These are phyloP conservation scores for Sympetrum striolatum DNA, from an alignment of 2,888 invertebrate species.

Conservation along the genomic window DNA sequence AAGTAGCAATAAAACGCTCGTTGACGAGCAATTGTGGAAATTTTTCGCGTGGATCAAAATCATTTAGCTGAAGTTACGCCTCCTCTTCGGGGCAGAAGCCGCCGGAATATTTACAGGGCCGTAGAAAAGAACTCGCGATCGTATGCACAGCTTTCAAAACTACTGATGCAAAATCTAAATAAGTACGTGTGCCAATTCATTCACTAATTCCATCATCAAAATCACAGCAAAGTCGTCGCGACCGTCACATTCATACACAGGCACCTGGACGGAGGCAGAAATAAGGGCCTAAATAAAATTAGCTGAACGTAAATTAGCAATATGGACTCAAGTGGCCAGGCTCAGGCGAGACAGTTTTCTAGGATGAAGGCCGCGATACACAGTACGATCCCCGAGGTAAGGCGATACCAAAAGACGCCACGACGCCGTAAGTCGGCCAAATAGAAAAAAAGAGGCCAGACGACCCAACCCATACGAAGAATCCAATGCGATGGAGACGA, in stretches of 20 bases:
- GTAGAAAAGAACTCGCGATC: neutral
- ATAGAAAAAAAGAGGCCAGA: neutral
- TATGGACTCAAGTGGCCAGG: neutral
- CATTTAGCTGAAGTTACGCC: too few relatives aligned
- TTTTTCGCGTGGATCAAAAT: too few relatives aligned
- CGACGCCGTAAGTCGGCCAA: neutral
- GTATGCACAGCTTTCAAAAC: neutral
- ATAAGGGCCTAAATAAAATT: neutral
- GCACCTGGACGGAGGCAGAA: neutral
- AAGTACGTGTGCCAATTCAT: neutral
- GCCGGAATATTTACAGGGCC: neutral
- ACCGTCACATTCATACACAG: neutral
- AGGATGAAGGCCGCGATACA: neutral
- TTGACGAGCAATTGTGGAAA: too few relatives aligned
- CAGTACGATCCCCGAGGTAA: neutral
- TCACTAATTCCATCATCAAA: neutral
- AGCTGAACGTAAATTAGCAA: neutral
- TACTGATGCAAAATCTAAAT: neutral
- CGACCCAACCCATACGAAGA: neutral
- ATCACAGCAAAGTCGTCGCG: neutral
- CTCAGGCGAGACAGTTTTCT: neutral
- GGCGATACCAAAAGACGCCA: neutral
- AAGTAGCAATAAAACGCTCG: too few relatives aligned
- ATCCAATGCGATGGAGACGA: conserved; percentile 20
- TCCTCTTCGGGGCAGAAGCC: too few relatives aligned